phyloP scores from a whole-genome alignment of 2,113 vertebrate species.

The Hoplias malabaricus region DNA sequence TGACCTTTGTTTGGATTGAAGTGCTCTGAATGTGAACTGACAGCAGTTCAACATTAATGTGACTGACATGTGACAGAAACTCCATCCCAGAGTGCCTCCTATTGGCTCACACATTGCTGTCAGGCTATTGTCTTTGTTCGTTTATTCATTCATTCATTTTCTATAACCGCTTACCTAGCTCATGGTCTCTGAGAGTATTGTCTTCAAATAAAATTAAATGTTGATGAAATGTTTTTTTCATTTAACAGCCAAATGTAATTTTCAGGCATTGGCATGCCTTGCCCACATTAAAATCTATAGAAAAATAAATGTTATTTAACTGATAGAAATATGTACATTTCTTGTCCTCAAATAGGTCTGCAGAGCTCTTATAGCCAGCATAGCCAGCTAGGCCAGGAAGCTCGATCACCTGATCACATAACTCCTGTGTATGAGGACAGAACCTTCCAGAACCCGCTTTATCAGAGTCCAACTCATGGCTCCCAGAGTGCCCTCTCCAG shows the following conservation, averaged over 20 bases:
- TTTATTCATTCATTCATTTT: too few species aligned
- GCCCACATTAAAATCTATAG: neutral
- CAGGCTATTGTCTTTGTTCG: too few species aligned
- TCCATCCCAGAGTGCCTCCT: neutral
- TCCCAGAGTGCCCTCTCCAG: constrained; percentile 75
- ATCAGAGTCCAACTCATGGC: constrained; percentile 73
- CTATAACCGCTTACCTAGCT: too few species aligned
- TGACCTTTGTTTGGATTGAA: neutral
- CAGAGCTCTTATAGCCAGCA: constrained; percentile 73
- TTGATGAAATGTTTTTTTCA: too few species aligned
- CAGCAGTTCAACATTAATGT: neutral
- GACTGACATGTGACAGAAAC: neutral
- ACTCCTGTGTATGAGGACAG: constrained; percentile 90
- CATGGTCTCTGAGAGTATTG: too few species aligned
- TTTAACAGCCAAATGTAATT: too few species aligned
- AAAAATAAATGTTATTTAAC: neutral
- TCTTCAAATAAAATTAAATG: too few species aligned
- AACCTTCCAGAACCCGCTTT: constrained; percentile 75
- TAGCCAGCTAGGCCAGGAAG: constrained; percentile 77
- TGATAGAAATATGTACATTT: neutral
- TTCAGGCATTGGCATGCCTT: too few species aligned
- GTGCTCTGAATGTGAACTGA: neutral
- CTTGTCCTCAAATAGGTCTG: constrained; percentile 60
- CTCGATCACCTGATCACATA: constrained; percentile 89
- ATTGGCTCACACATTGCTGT: too few species aligned